These are phyloP conservation scores for Crenichthys baileyi DNA, from an alignment of 2,797 vertebrate genomes.

Conservation along the genomic window DNA sequence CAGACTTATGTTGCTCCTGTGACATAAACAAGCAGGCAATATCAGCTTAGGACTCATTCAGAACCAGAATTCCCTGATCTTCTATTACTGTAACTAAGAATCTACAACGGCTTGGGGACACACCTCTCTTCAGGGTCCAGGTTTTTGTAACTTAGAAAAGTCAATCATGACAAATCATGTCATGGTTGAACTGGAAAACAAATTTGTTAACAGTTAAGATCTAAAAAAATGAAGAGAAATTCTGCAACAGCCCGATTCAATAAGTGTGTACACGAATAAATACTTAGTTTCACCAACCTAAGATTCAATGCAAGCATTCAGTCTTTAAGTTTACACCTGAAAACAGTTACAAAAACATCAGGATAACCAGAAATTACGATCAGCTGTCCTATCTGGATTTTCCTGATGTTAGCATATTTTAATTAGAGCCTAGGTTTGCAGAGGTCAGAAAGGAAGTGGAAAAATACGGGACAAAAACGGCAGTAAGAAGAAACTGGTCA, in stretches of 20 bases:
- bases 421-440: no score
- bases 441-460: no score
- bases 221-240: background rate
- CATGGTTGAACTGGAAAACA: no score
- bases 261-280: background rate
- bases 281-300: background rate
- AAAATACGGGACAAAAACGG: no score
- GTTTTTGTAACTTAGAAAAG: background rate
- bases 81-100: background rate
- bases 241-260: background rate
- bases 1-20: slow-evolving; percentile 79
- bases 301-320: background rate
- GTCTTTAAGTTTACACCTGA: no score
- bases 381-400: no score
- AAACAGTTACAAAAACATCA: no score
- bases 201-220: background rate
- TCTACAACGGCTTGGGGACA: background rate
- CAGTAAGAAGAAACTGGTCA: background rate
- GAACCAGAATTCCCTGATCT: background rate
- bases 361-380: no score
- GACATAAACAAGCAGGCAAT: slow-evolving; percentile 2
- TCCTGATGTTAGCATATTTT: no score
- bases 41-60: background rate
- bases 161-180: background rate
- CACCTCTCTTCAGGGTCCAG: background rate